These are phyloP conservation scores for Buphagus erythrorhynchus DNA, from an alignment of 2,797 vertebrate genomes.

Conservation along the genomic window DNA sequence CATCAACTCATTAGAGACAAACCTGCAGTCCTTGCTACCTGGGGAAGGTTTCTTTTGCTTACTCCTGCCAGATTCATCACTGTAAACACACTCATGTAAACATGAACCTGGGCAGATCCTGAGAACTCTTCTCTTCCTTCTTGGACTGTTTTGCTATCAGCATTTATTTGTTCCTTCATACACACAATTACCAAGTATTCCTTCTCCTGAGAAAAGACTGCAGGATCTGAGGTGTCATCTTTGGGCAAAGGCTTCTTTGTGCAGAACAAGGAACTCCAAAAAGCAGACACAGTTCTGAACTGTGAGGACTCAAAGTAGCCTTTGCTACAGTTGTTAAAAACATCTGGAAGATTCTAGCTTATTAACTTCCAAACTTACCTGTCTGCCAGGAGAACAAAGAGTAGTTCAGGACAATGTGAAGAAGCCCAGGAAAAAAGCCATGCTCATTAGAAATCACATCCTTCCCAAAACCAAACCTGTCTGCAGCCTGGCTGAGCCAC, in stretches of 20 bases:
- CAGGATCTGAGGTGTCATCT: not conserved
- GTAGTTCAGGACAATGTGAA: not conserved
- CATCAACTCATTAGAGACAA: not conserved
- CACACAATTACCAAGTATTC: not conserved
- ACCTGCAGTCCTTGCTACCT: not conserved
- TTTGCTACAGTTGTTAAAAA: not conserved
- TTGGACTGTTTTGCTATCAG: not conserved
- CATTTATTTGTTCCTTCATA: not conserved
- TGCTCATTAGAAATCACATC: slow-evolving; percentile 4
- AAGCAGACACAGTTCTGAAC: not conserved
- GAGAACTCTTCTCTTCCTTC: not conserved
- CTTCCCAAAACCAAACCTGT: not conserved
- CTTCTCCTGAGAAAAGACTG: not conserved
- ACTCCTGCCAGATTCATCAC: not conserved
- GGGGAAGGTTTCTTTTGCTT: not conserved
- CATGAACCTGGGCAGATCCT: not conserved
- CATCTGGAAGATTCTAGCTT: not conserved
- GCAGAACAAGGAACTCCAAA: not conserved
- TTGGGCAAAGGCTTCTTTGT: not conserved
- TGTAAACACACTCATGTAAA: not conserved
- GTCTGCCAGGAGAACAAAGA: slow-evolving; percentile 37
- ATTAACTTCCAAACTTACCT: not conserved
- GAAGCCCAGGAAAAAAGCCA: not conserved
- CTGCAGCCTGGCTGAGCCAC: not conserved
- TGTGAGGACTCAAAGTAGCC: not conserved